Evolutionary conservation across 2,888 invertebrate genomes (phyloP).

Genomic region (Bombylius major): DNA sequence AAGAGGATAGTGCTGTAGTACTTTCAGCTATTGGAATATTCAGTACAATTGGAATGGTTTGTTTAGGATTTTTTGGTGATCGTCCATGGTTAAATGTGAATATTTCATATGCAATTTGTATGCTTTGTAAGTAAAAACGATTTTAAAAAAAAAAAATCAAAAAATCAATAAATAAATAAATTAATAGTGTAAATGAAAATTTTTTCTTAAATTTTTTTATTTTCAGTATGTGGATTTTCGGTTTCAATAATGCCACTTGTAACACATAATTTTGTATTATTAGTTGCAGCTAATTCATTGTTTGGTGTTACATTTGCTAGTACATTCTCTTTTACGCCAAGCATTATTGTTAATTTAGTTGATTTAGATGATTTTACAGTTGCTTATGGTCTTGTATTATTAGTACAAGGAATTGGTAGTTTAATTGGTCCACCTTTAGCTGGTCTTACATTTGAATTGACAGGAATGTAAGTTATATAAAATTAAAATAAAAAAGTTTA

Average conservation of each 20-base stretch:
- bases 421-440: slow-evolving; percentile 84
- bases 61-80: slow-evolving; percentile 82
- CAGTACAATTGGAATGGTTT: slow-evolving; percentile 81
- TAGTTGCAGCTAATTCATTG: slow-evolving; percentile 40
- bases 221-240: slow-evolving; percentile 32
- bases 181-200: neutral
- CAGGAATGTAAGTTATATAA: slow-evolving; percentile 22
- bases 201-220: neutral
- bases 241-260: slow-evolving; percentile 32
- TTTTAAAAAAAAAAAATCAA: no score
- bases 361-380: slow-evolving; percentile 84
- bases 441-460: slow-evolving; percentile 44
- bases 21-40: slow-evolving; percentile 79
- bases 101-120: slow-evolving; percentile 68
- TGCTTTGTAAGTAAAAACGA: slow-evolving; percentile 38
- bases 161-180: neutral
- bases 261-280: slow-evolving; percentile 23
- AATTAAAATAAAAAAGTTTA: neutral
- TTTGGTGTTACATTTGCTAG: slow-evolving; percentile 89
- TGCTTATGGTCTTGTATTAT: slow-evolving; percentile 78
- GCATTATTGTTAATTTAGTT: slow-evolving; percentile 76
- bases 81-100: slow-evolving; percentile 69
- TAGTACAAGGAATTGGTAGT: slow-evolving; percentile 88
- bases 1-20: slow-evolving; percentile 62
- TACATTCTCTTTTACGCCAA: slow-evolving; percentile 81